These are phyloP conservation scores for Entomobrya proxima DNA, from an alignment of 2,888 invertebrate species.

Conservation along the genomic window DNA sequence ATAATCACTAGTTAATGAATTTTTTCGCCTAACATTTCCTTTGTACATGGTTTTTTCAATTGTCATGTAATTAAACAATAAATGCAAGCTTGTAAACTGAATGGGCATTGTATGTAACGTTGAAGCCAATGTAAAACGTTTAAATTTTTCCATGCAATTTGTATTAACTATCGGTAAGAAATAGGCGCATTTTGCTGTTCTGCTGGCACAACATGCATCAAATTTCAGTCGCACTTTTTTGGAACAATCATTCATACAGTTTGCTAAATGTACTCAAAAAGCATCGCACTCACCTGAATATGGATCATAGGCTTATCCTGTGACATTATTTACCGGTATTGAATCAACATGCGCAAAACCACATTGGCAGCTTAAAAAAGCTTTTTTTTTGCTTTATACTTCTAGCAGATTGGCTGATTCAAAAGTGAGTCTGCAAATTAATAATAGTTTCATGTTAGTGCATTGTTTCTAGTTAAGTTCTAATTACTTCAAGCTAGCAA, in stretches of 20 bases:
- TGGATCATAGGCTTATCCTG: constrained; percentile 73
- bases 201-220: too few relatives aligned
- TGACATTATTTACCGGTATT: constrained; percentile 67
- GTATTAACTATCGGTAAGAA: too few relatives aligned
- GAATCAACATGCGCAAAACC: constrained; percentile 45
- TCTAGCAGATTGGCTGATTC: constrained; percentile 47
- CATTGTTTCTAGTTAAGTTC: background rate
- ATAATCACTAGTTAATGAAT: too few relatives aligned
- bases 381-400: constrained; percentile 41
- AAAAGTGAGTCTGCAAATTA: constrained; percentile 51
- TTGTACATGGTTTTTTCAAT: too few relatives aligned
- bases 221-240: too few relatives aligned
- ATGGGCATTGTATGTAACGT: too few relatives aligned
- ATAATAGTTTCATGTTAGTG: constrained; percentile 27
- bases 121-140: too few relatives aligned
- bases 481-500: background rate
- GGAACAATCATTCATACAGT: background rate
- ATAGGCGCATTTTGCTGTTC: too few relatives aligned
- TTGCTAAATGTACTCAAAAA: background rate
- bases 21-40: too few relatives aligned
- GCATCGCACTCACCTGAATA: constrained; percentile 67
- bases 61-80: too few relatives aligned
- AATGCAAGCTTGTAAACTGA: too few relatives aligned
- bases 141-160: too few relatives aligned
- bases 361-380: constrained; percentile 34